Conservation (phyloP, 2,113 vertebrate species). For the Nibea coibor region DNA sequence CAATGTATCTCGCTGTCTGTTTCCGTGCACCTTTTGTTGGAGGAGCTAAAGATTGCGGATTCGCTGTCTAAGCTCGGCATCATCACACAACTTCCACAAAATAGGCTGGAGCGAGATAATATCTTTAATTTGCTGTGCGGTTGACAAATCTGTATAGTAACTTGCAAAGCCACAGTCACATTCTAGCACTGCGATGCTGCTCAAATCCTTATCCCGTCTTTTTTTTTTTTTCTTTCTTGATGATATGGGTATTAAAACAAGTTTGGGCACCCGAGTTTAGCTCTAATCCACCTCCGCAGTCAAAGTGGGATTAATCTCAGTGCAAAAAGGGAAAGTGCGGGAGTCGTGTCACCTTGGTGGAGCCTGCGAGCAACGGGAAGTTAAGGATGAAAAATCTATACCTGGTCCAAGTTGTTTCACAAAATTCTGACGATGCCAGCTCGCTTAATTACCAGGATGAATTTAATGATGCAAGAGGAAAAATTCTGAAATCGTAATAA, state of each 20-base stretch:
- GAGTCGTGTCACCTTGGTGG: constrained; percentile 79
- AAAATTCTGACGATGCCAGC: constrained; percentile 41
- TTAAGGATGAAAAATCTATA: constrained; percentile 74
- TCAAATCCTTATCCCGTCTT: constrained; percentile 79
- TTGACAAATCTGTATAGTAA: constrained; percentile 81
- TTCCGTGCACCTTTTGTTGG: constrained; percentile 57
- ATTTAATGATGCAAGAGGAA: constrained; percentile 58
- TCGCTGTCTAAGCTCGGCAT: constrained; percentile 65
- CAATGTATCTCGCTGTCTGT: constrained; percentile 32
- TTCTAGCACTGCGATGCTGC: constrained; percentile 62
- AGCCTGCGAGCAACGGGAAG: constrained; percentile 54
- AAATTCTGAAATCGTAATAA: constrained; percentile 50
- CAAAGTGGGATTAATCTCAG: constrained; percentile 80
- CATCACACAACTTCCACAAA: constrained; percentile 75
- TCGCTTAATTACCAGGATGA: constrained; percentile 65
- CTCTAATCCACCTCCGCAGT: constrained; percentile 81
- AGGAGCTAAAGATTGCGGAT: constrained; percentile 61
- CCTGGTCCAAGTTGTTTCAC: constrained; percentile 51
- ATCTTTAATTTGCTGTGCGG: constrained; percentile 82
- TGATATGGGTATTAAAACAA: constrained; percentile 83
- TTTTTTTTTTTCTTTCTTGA: constrained; percentile 69
- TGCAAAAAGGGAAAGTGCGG: constrained; percentile 51
- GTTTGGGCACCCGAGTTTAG: constrained; percentile 77
- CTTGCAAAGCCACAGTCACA: constrained; percentile 72
- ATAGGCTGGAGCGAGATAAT: constrained; percentile 74